Evolutionary conservation across 2,113 vertebrate genomes (phyloP).

Genomic region (Cinclus mexicanus): DNA sequence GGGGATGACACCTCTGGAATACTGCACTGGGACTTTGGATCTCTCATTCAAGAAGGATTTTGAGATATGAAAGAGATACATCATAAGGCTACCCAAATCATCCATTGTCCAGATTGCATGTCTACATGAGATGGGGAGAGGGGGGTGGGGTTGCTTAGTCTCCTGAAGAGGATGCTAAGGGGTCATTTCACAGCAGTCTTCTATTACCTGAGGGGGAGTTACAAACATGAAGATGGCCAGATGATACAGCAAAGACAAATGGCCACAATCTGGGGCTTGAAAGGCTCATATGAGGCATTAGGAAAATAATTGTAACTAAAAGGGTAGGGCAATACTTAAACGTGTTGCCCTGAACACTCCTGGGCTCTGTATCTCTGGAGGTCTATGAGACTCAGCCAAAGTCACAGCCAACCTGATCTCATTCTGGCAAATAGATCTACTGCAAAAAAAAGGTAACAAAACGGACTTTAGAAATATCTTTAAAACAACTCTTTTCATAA

Average conservation of each 20-base stretch:
- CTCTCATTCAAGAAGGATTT: not conserved
- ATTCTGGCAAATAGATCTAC: not conserved
- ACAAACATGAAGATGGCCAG: not conserved
- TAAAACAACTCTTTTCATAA: not conserved
- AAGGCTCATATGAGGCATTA: not conserved
- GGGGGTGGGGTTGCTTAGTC: not conserved
- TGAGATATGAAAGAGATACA: not conserved
- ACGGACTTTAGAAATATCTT: not conserved
- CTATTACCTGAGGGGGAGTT: not conserved
- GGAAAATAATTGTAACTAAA: not conserved
- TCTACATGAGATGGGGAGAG: not conserved
- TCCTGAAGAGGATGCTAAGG: not conserved
- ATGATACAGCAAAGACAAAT: not conserved
- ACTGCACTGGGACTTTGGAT: not conserved
- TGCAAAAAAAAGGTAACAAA: not conserved
- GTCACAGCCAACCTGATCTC: not conserved
- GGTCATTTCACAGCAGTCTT: not conserved
- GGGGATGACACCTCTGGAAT: not conserved
- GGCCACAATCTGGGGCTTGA: not conserved
- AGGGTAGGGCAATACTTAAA: not conserved
- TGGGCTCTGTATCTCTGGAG: not conserved
- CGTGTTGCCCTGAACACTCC: accelerated
- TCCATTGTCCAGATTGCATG: not conserved
- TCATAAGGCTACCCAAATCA: not conserved
- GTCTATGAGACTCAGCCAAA: not conserved